Evolutionary conservation across 2,797 vertebrate species (phyloP).

Genomic region (Varecia variegata): DNA sequence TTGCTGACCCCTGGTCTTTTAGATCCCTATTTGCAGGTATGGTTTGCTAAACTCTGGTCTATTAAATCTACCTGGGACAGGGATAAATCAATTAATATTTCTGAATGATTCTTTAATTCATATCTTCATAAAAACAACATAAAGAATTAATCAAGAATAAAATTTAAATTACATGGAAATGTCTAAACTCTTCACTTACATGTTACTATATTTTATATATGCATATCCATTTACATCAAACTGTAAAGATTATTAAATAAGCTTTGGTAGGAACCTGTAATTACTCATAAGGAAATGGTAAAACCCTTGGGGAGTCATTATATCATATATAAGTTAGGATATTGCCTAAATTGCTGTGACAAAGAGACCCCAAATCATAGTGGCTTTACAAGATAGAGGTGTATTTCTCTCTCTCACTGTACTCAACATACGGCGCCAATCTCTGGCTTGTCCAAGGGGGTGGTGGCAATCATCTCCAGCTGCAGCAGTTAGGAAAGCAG

Average conservation of each 20-base stretch:
- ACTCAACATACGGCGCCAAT: background rate
- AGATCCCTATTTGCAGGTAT: background rate
- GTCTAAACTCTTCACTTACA: background rate
- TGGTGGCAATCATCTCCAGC: background rate
- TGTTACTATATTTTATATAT: background rate
- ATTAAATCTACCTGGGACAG: background rate
- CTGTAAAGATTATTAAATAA: background rate
- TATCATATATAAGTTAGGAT: background rate
- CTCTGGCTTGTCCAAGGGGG: background rate
- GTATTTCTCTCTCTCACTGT: background rate
- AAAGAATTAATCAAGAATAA: slow-evolving; percentile 34
- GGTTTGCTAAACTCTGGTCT: background rate
- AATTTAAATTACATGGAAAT: background rate
- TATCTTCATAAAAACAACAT: background rate
- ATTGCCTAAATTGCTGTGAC: background rate
- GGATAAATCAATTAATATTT: background rate
- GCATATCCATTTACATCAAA: background rate
- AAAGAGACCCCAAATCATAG: background rate
- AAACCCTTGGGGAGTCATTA: background rate
- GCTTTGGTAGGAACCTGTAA: background rate
- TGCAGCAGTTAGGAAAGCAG: background rate
- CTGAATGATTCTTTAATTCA: background rate
- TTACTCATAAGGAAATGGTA: background rate
- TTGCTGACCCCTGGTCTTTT: background rate
- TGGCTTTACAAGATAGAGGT: background rate